These are phyloP conservation scores for Cochlearius cochlearius DNA, from an alignment of 2,113 vertebrate species.

Conservation along the genomic window DNA sequence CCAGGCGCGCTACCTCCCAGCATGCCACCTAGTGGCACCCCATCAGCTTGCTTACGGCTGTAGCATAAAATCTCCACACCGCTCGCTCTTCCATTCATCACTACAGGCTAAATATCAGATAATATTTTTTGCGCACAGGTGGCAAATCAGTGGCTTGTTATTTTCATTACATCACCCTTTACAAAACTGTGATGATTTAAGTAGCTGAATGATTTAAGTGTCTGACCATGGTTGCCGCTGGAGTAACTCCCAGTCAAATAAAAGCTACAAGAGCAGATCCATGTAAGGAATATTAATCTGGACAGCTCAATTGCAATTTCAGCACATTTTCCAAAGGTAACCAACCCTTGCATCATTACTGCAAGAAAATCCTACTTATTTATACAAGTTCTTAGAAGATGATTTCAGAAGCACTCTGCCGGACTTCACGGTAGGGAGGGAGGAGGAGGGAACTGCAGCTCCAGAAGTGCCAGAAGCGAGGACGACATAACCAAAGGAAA, in stretches of 20 bases:
- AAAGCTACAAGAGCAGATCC: not conserved
- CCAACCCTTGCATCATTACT: not conserved
- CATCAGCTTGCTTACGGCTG: not conserved
- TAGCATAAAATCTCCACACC: not conserved
- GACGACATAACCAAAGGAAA: not conserved
- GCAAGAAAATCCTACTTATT: not conserved
- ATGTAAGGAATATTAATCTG: not conserved
- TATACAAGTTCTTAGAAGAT: not conserved
- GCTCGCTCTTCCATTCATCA: not conserved
- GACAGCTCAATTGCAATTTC: not conserved
- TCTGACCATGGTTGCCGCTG: not conserved
- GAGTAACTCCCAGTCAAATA: not conserved
- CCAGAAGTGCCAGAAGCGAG: not conserved
- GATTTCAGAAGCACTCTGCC: not conserved
- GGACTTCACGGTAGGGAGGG: not conserved
- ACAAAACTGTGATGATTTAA: not conserved
- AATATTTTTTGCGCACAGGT: not conserved
- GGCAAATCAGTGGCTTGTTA: not conserved
- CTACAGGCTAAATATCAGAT: accelerated
- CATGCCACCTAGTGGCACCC: not conserved
- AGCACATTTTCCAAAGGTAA: not conserved
- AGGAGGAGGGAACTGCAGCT: not conserved
- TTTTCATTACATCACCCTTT: not conserved
- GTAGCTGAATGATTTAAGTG: not conserved
- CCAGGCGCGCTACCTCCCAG: not conserved